These are phyloP conservation scores for Allolobophora icterica DNA, from an alignment of 2,888 invertebrate species.

Conservation along the genomic window DNA sequence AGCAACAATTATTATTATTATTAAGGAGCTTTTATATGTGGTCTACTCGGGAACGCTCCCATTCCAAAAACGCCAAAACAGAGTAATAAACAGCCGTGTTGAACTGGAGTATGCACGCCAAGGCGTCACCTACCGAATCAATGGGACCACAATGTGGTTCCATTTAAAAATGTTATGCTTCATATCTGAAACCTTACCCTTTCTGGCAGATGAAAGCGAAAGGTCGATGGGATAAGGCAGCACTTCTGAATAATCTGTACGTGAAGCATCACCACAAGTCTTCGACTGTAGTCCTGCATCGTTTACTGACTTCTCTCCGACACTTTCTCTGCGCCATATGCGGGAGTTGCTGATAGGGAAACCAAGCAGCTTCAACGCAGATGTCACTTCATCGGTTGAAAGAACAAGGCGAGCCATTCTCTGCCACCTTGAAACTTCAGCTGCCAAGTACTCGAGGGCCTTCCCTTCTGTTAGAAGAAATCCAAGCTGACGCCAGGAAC, in stretches of 20 bases:
- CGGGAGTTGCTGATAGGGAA: constrained; percentile 69
- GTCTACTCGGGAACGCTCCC: no score
- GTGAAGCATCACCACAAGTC: background rate
- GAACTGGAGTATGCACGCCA: no score
- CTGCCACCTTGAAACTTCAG: constrained; percentile 95
- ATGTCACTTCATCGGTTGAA: constrained; percentile 73
- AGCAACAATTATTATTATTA: no score
- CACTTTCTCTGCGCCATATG: constrained; percentile 64
- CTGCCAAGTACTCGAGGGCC: constrained; percentile 84
- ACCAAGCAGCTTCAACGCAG: constrained; percentile 72
- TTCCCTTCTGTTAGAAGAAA: constrained; percentile 88
- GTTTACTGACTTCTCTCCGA: background rate
- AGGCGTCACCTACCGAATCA: no score
- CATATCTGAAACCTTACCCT: background rate
- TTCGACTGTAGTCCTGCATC: background rate
- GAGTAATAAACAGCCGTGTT: no score
- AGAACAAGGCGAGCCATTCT: constrained; percentile 61
- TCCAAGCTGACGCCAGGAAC: constrained; percentile 76
- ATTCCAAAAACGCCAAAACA: no score
- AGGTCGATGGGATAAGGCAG: constrained; percentile 17
- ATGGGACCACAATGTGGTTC: no score
- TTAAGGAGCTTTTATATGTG: no score
- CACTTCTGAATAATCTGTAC: background rate
- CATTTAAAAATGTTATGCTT: background rate
- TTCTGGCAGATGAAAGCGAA: background rate